A percentile compares a stretch with the other conserved stretches of the same genome.
Evolutionary conservation across 1,140 invertebrate species (phyloP).

Genomic region (Macrotrachela quadricornifera): DNA sequence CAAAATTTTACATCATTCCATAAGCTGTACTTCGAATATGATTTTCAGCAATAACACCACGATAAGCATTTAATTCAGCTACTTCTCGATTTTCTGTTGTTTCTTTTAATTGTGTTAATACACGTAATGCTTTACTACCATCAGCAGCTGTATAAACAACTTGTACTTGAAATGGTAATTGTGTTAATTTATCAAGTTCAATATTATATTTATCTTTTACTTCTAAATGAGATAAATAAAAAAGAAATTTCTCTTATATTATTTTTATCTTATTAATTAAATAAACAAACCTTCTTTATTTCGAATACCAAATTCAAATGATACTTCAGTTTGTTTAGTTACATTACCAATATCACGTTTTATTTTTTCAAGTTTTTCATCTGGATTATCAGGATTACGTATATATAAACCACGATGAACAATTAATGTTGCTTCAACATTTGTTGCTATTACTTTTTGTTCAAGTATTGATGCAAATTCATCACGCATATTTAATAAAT

Average conservation of each 20-base stretch:
- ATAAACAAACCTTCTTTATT: background rate
- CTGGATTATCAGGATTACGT: too few species aligned
- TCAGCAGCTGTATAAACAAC: constrained; percentile 18
- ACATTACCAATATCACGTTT: constrained; percentile 18
- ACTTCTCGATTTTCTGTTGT: constrained; percentile 15
- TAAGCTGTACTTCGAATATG: too few species aligned
- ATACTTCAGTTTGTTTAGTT: constrained; percentile 17
- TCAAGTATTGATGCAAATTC: constrained; percentile 23
- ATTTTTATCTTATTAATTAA: too few species aligned
- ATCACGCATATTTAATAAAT: constrained; percentile 22
- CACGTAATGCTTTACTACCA: constrained; percentile 17
- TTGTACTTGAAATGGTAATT: constrained; percentile 19
- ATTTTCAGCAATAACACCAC: too few species aligned
- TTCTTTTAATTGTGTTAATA: constrained; percentile 16
- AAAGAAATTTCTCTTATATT: too few species aligned
- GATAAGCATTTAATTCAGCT: constrained; percentile 11
- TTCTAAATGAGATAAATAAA: background rate
- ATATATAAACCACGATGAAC: constrained; percentile 23
- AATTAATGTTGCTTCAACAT: constrained; percentile 19
- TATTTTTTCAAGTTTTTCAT: too few species aligned
- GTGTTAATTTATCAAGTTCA: background rate
- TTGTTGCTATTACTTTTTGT: constrained; percentile 23
- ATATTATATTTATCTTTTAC: background rate
- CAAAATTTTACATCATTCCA: too few species aligned
- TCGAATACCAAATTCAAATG: constrained; percentile 23